Evolutionary conservation across 2,888 invertebrate genomes (phyloP), one percentile per base, ranked within the genome.

Genomic region (Nudaria mundana): DNA sequence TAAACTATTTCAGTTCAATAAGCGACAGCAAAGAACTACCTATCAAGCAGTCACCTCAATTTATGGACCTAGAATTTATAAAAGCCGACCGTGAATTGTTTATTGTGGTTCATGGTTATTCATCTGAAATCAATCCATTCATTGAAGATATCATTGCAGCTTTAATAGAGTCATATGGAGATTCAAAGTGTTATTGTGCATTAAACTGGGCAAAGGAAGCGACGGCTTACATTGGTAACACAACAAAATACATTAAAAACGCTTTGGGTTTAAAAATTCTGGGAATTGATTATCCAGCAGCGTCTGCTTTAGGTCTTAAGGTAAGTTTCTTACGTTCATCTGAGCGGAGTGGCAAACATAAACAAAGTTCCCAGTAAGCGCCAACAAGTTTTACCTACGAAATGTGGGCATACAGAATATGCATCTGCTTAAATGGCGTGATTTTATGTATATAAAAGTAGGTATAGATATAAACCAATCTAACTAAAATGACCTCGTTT

Each of bases 161-260:
- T 10, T 32, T 10, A 5, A 32, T 32, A 0, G 2, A 32, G n/a
- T 6, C 1, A 32, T 32, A 12, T 4, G 14, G n/a, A 6, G 3
- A 14, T n/a, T n/a, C 4, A 10, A 13, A 3, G 5, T 22, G 23
- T 8, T 32, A 32, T 10, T 32, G 31, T n/a, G 31, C 31, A 1
- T 3, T 35, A 7, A 18, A 35, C 10, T 35, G 35, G 35, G 7
- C 16, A 6, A 13, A n/a, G 2, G 35, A 35, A 13, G 26, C 35
- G 1, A 3, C 7, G 1, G 16, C 20, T 5, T 28, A 35, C 4
- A 15, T 35, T 2, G 23, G 22, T 1, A 0, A 1, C 1, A 7
- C 13, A 14, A 22, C 31, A n/a, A 13, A 13, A 8, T 28, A 26
- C n/a, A 20, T 28, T 2, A 4, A 16, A 14, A 4, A 18, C 2